Evolutionary conservation across 2,888 invertebrate genomes (phyloP).

Genomic region (Empis livida): DNA sequence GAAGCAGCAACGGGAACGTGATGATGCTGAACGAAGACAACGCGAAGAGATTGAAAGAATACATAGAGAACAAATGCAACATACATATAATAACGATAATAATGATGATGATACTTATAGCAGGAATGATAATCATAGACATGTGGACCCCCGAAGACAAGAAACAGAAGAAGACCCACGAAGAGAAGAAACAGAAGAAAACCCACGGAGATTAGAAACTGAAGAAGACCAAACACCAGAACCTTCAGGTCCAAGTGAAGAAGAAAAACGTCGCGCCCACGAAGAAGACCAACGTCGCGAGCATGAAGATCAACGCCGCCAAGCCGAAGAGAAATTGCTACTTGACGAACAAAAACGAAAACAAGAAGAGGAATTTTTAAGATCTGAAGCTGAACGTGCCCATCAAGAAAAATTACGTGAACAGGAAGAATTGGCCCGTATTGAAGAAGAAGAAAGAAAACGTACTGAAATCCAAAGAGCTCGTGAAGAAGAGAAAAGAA

Average conservation of each 20-base stretch:
- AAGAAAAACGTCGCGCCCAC: neutral
- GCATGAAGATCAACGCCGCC: too few relatives aligned
- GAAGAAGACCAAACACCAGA: neutral
- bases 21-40: neutral
- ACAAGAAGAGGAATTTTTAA: conserved; percentile 27
- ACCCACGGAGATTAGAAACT: conserved; percentile 2
- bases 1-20: conserved; percentile 14
- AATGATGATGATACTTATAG: neutral
- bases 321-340: conserved; percentile 6
- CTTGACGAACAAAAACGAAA: conserved; percentile 24
- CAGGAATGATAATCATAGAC: too few relatives aligned
- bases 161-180: conserved; percentile 10
- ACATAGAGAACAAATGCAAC: neutral
- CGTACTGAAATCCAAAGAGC: conserved; percentile 22
- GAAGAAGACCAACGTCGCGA: neutral
- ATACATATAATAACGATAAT: neutral
- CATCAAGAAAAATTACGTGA: conserved; percentile 11
- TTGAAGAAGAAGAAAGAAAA: conserved; percentile 24
- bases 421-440: conserved; percentile 23
- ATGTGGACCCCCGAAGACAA: conserved; percentile 15
- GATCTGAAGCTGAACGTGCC: conserved; percentile 17
- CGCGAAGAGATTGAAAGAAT: neutral
- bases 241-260: too few relatives aligned
- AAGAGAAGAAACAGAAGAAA: conserved; percentile 18
- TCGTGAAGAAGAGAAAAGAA: conserved; percentile 26